A percentile compares a stretch with the other conserved stretches of the same genome.
Conservation (phyloP, 2,797 vertebrate genomes). For the Zalophus californianus region DNA sequence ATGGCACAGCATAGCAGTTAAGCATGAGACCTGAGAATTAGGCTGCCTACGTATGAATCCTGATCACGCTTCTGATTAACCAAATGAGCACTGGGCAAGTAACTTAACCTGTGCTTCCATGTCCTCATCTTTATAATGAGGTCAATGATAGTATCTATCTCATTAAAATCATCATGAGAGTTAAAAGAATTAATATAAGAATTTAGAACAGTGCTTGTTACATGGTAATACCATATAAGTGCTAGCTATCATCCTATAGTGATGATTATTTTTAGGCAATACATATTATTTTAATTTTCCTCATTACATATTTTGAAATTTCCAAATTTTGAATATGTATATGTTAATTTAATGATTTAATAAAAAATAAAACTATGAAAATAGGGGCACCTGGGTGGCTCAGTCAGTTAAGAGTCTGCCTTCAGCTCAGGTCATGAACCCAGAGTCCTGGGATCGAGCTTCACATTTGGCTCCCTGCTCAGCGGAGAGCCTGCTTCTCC, state of each 20-base stretch:
- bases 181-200: background rate
- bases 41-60: background rate
- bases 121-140: background rate
- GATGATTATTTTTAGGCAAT: background rate
- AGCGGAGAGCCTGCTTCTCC: no score
- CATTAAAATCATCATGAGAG: background rate
- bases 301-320: slow-evolving; percentile 7
- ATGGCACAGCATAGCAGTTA: background rate
- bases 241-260: background rate
- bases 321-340: background rate
- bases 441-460: no score
- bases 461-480: no score
- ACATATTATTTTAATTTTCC: background rate
- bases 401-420: no score
- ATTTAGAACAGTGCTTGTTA: background rate
- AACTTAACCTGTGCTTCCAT: background rate
- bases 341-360: background rate
- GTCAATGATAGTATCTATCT: background rate
- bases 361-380: background rate
- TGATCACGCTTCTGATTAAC: background rate
- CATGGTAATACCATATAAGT: background rate
- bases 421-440: no score
- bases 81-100: background rate
- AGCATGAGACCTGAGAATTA: background rate
- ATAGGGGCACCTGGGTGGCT: background rate